Percentiles rank a stretch among this genome's conserved stretches.
phyloP scores from a whole-genome alignment of 2,797 vertebrate species.

The Smutsia gigantea region DNA sequence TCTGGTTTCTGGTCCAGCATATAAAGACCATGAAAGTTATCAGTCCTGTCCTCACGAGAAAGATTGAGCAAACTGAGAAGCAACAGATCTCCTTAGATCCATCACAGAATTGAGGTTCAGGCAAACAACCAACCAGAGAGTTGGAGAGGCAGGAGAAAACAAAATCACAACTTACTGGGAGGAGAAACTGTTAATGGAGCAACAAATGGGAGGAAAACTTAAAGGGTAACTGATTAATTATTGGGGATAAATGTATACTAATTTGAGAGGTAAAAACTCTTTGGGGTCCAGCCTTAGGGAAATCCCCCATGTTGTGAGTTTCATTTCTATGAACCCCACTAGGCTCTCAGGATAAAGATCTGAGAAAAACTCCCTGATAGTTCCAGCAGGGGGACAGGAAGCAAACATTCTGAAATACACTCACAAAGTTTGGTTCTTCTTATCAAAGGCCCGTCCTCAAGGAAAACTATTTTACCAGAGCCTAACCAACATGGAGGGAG shows the following conservation, averaged over 20 bases:
- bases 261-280: neutral
- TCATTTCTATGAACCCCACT: neutral
- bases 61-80: neutral
- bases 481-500: neutral
- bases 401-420: neutral
- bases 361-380: neutral
- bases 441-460: neutral
- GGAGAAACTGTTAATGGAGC: neutral
- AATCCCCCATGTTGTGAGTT: neutral
- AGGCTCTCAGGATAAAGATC: neutral
- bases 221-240: neutral
- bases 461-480: slow-evolving; percentile 24
- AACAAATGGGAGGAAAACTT: neutral
- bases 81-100: neutral
- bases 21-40: slow-evolving; percentile 3
- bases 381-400: neutral
- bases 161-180: neutral
- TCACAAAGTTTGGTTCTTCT: neutral
- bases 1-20: neutral
- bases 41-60: neutral
- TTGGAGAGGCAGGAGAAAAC: neutral
- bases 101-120: neutral
- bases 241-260: neutral
- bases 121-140: neutral
- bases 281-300: neutral